Percentiles rank a stretch among this genome's conserved stretches.
Evolutionary conservation across 2,113 vertebrate genomes (phyloP).

Genomic region (Gadus macrocephalus): DNA sequence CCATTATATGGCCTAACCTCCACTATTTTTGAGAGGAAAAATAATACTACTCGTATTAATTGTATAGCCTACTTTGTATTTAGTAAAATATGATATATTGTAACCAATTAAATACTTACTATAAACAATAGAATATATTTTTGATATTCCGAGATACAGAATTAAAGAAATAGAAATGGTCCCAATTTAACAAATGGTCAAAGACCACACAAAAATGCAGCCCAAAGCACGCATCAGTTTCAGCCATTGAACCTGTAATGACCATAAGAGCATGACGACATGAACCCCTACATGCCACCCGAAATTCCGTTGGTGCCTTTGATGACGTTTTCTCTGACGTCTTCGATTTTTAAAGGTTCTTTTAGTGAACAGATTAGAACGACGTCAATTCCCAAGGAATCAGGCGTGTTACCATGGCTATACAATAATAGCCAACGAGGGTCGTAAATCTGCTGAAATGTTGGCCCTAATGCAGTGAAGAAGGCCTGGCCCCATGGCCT

Average conservation of each 20-base stretch:
- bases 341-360: slow-evolving; percentile 41
- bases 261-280: slow-evolving; percentile 20
- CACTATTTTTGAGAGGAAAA: too few species aligned
- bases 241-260: slow-evolving; percentile 6
- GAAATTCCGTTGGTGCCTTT: slow-evolving; percentile 31
- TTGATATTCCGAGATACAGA: too few species aligned
- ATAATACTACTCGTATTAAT: too few species aligned
- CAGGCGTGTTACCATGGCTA: slow-evolving; percentile 48
- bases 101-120: too few species aligned
- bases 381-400: slow-evolving; percentile 55
- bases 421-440: slow-evolving; percentile 31
- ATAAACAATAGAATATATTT: too few species aligned
- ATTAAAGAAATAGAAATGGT: too few species aligned
- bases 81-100: too few species aligned
- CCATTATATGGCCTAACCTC: too few species aligned
- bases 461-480: slow-evolving; percentile 47
- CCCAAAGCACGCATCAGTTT: background rate
- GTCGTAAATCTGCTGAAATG: slow-evolving; percentile 54
- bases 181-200: too few species aligned
- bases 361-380: slow-evolving; percentile 50
- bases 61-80: too few species aligned
- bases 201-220: background rate
- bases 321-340: slow-evolving; percentile 55
- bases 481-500: background rate
- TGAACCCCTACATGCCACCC: slow-evolving; percentile 22